Evolutionary conservation across 2,113 vertebrate species (phyloP), one percentile per base, ranked within the genome.

Genomic region (Saccopteryx bilineata): DNA sequence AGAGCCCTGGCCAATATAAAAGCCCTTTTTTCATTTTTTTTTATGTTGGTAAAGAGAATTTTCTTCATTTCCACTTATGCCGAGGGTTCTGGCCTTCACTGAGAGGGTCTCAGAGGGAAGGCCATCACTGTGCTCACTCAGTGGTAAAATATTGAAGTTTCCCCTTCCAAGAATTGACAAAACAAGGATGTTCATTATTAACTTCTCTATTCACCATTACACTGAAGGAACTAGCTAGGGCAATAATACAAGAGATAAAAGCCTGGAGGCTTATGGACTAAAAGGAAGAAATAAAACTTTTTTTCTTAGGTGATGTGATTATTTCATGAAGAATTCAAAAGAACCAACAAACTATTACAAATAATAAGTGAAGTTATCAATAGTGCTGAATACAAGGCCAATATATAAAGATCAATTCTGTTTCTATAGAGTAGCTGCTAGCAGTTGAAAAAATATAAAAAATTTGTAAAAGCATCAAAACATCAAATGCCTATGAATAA

Each of bases 261-360:
- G 66, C 15, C 50, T 39, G 26, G 60, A 84, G 39, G 39, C 31
- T 52, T 84, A 14, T 17, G 46, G 12, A 12, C 75, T 52, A 60
- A 31, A 66, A 94, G 33, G 66, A 91, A 82, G 17, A 81, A 83
- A 54, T 26, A 82, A 83, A 60, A 13, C 24, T 87, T 79, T 80
- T 90, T 60, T 83, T 75, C 60, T 76, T 54, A 81, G 48, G 74
- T 26, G 74, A 68, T 48, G 48, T 80, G 75, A 65, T 58, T 87
- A 13, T 75, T 89, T 93, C 46, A 81, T n/a, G 19, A 63, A 81
- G 58, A 81, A 63, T 74, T 19, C 48, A 65, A 48, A 72, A 65
- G 66, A 88, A 81, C 65, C 58, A 74, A 46, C 56, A 26, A 72
- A n/a, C 11, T 69, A 61, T 33, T 61, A 8, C 69, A 78, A 86